Percentiles rank a stretch among this genome's conserved stretches.
Conservation (phyloP, 2,797 vertebrate genomes). For the Graptemys geographica region DNA sequence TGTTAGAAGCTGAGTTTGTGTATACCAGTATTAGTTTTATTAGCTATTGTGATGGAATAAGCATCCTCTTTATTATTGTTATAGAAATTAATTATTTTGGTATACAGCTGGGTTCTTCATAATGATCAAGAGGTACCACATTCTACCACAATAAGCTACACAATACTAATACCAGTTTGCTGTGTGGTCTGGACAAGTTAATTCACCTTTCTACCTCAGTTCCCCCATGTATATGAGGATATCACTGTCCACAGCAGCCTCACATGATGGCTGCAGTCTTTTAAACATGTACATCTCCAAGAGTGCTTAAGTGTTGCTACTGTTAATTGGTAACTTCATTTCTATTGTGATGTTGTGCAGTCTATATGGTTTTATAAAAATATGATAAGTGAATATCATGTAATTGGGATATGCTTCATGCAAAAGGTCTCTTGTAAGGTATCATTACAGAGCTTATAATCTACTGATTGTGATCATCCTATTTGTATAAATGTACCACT, state of each 20-base stretch:
- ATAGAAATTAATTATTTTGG: not conserved
- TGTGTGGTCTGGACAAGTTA: not conserved
- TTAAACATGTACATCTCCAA: slow-evolving; percentile 52
- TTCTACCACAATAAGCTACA: not conserved
- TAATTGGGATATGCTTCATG: too few species aligned
- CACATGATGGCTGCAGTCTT: slow-evolving; percentile 42
- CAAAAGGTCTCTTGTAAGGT: too few species aligned
- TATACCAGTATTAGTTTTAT: not conserved
- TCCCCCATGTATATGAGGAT: slow-evolving; percentile 2
- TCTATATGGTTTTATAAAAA: too few species aligned
- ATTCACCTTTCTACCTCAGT: not conserved
- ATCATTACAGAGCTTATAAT: too few species aligned
- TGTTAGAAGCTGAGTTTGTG: not conserved
- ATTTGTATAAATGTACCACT: too few species aligned
- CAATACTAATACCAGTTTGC: not conserved
- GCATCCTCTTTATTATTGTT: not conserved
- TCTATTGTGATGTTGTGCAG: not conserved
- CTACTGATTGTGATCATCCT: too few species aligned
- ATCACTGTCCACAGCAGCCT: slow-evolving; percentile 18
- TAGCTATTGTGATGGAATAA: not conserved
- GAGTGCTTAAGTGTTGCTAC: slow-evolving; percentile 52
- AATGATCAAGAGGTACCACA: not conserved
- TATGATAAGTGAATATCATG: too few species aligned
- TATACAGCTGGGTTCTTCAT: not conserved
- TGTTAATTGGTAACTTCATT: slow-evolving; percentile 41